A percentile compares a stretch with the other conserved stretches of the same genome.
These are phyloP conservation scores for Ariolimax columbianus DNA, from an alignment of 2,888 invertebrate genomes.

Conservation along the genomic window DNA sequence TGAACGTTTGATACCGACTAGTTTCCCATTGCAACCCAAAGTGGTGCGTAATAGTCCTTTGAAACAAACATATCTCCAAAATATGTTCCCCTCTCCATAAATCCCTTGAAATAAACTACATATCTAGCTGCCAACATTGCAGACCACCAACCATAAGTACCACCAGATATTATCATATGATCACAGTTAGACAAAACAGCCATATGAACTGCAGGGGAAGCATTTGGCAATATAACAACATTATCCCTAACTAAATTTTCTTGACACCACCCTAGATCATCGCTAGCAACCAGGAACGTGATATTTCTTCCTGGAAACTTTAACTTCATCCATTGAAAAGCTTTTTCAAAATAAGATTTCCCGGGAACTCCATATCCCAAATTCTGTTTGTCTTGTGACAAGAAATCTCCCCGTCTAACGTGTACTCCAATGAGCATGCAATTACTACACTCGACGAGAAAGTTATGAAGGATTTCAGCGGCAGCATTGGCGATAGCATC, in stretches of 20 bases:
- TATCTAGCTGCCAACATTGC: not conserved
- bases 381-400: not conserved
- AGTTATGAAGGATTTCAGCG: not conserved
- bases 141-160: not conserved
- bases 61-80: not conserved
- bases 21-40: too few relatives aligned
- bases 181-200: conserved; percentile 30
- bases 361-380: not conserved
- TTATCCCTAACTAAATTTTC: not conserved
- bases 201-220: not conserved
- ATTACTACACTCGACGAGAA: not conserved
- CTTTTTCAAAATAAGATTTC: conserved; percentile 5
- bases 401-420: conserved; percentile 19
- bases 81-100: not conserved
- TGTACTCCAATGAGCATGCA: conserved; percentile 26
- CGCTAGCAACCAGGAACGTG: conserved; percentile 25
- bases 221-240: not conserved
- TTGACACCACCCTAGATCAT: not conserved
- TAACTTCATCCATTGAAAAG: conserved; percentile 5
- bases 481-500: not conserved
- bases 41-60: too few relatives aligned
- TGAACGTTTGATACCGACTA: too few relatives aligned
- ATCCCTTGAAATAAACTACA: not conserved
- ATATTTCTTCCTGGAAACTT: not conserved
- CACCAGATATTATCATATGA: not conserved